Evolutionary conservation across 92 coral and sea anemone genomes (phyloP).

Genomic region (Anthopleura xanthogrammica): DNA sequence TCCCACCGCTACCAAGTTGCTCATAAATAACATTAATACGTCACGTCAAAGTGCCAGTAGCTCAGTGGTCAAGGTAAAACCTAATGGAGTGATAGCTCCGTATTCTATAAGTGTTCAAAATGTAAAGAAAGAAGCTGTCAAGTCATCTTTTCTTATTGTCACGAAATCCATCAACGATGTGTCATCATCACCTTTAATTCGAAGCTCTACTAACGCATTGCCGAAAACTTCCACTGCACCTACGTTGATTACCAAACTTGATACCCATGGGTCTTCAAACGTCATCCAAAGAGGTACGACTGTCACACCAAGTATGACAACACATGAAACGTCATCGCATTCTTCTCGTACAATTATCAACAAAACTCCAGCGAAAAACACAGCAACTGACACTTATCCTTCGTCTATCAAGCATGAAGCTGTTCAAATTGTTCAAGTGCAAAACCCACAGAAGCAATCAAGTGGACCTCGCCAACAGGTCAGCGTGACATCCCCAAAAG

Average conservation of each 20-base stretch:
- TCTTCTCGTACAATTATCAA: constrained; percentile 3
- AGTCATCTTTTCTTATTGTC: constrained; percentile 10
- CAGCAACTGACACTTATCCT: background rate
- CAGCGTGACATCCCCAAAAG: background rate
- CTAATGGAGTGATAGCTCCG: constrained; percentile 30
- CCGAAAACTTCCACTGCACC: constrained; percentile 10
- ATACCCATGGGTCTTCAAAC: constrained; percentile 10
- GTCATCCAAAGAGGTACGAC: background rate
- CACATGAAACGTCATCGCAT: constrained; percentile 7
- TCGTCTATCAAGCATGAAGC: background rate
- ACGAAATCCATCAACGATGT: constrained; percentile 28
- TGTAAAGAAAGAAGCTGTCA: constrained; percentile 12
- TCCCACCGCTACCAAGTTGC: background rate
- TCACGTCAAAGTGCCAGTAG: constrained; percentile 23
- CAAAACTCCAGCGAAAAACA: background rate
- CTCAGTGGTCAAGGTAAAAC: constrained; percentile 17
- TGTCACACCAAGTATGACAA: constrained; percentile 7
- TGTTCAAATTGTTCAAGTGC: background rate
- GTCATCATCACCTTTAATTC: background rate
- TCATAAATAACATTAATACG: background rate
- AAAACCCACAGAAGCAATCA: background rate
- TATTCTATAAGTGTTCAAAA: constrained; percentile 30
- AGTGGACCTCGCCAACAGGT: background rate
- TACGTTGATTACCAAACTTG: background rate
- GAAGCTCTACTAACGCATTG: background rate